Evolutionary conservation across 2,888 invertebrate genomes (phyloP).

Genomic region (Dascillus cervinus): DNA sequence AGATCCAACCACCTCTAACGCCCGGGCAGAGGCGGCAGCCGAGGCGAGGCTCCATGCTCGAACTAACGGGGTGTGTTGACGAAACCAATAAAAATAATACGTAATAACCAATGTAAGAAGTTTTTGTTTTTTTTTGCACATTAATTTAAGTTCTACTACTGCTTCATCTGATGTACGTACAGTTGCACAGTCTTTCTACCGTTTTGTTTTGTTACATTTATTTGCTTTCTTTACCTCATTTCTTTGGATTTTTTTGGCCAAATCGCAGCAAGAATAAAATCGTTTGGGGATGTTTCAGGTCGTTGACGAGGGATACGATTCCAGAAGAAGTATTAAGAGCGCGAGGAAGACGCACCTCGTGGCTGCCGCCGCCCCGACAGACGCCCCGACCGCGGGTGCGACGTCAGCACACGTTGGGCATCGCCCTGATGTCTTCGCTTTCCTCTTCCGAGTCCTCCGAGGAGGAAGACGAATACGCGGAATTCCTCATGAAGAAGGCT

Average conservation of each 20-base stretch:
- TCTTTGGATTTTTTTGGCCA: too few species aligned
- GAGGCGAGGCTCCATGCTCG: conserved; percentile 74
- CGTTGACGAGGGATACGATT: conserved; percentile 59
- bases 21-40: conserved; percentile 61
- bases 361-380: conserved; percentile 42
- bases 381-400: conserved; percentile 53
- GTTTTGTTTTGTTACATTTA: not conserved
- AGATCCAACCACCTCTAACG: conserved; percentile 52
- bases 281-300: conserved; percentile 34
- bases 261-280: too few species aligned
- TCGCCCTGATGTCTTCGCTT: conserved; percentile 58
- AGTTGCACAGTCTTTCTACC: too few species aligned
- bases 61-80: conserved; percentile 63
- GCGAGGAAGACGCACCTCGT: conserved; percentile 32
- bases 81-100: conserved; percentile 28
- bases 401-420: conserved; percentile 54
- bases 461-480: conserved; percentile 28
- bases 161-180: too few species aligned
- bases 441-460: conserved; percentile 45
- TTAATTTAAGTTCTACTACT: too few species aligned
- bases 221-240: not conserved
- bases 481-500: conserved; percentile 37
- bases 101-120: conserved; percentile 29
- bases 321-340: conserved; percentile 52
- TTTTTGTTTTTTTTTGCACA: conserved; percentile 27